Evolutionary conservation across 2,113 vertebrate genomes (phyloP), one percentile per base, ranked within the genome.

Genomic region (Calypte anna): DNA sequence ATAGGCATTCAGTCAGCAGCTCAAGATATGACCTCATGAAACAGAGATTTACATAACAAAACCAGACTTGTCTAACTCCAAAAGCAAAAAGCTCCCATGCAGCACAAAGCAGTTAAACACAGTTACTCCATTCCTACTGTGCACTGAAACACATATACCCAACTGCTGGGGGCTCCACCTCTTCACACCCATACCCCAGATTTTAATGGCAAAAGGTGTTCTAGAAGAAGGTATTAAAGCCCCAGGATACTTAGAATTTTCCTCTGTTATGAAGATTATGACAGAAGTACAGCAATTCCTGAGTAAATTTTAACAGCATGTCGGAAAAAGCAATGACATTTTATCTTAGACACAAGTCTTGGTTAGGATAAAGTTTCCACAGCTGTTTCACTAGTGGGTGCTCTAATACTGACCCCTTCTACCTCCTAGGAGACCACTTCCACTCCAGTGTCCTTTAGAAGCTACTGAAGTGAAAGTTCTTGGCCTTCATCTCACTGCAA

Each of bases 271-370:
- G 77, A 76, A 81, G 59, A 83, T 13, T 22, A 67, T 36, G 22
- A 67, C 58, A 76, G 30, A 70, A 78, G 3, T 50, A 75, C 44
- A 77, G 59, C 75, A 68, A 77, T 13, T 89, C 48, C 86, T 67
- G 20, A 7, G 48, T 78, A 82, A 74, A 82, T n/a, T 85, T 82
- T 33, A 70, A 33, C 44, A 87, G 59, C 89, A 88, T 43, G 36
- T 87, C 85, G 95, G 76, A 63, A 91, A 90, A 81, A 86, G n/a
- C 48, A 93, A 48, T 67, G 66, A 82, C 64, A 90, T 91, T 95
- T 86, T 76, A 87, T 89, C 73, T 72, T 33, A 28, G 44, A 38
- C 55, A 69, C 17, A 61, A 22, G 28, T 82, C 72, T 70, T 36
- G 16, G 30, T 69, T 77, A 90, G 0, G 0, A 58, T 61, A 36